Evolutionary conservation across 2,113 vertebrate genomes (phyloP).

Genomic region (Taurulus bubalis): DNA sequence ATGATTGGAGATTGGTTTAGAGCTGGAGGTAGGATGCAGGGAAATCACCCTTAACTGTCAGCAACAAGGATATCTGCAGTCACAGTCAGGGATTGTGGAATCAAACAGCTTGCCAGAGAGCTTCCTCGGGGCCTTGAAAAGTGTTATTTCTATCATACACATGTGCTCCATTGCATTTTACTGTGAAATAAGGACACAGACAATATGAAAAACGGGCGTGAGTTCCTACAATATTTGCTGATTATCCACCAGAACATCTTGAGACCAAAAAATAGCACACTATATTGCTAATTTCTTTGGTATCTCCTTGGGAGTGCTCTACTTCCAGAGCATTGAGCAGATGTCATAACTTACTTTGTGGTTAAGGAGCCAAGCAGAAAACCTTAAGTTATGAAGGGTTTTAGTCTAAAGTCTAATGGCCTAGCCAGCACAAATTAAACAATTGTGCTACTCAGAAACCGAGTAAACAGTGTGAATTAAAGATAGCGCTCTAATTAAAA

Average conservation of each 20-base stretch:
- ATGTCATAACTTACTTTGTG: conserved; percentile 42
- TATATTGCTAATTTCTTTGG: conserved; percentile 15
- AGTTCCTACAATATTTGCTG: neutral
- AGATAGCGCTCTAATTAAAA: conserved; percentile 6
- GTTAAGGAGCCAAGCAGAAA: conserved; percentile 47
- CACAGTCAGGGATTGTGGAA: conserved; percentile 41
- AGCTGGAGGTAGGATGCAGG: neutral
- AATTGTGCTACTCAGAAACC: conserved; percentile 48
- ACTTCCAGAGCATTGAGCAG: conserved; percentile 30
- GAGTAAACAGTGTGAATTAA: conserved; percentile 29
- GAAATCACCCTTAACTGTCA: conserved; percentile 67
- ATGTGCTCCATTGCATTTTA: neutral
- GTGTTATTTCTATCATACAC: neutral
- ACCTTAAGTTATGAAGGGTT: conserved; percentile 57
- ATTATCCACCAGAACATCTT: neutral
- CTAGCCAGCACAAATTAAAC: conserved; percentile 40
- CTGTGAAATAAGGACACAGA: neutral
- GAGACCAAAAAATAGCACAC: neutral
- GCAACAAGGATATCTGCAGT: conserved; percentile 62
- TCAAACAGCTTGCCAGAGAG: conserved; percentile 27
- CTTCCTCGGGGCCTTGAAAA: conserved; percentile 30
- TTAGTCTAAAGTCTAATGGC: conserved; percentile 52
- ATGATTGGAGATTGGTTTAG: neutral
- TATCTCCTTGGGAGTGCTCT: neutral
- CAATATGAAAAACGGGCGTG: neutral